phyloP scores from a whole-genome alignment of 2,888 invertebrate genomes.

The Heliothis peltigera region DNA sequence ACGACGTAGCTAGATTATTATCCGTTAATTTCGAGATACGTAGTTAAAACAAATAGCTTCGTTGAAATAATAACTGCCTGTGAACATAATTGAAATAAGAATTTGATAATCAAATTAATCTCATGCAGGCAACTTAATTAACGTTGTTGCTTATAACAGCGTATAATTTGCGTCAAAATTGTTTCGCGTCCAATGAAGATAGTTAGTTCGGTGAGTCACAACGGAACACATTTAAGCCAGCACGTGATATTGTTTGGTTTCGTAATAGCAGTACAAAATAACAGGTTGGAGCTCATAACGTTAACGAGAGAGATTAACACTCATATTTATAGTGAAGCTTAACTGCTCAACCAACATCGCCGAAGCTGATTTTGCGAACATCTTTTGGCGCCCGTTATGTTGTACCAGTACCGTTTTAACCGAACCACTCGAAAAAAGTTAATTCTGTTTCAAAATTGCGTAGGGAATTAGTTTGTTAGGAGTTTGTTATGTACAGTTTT shows the following conservation, averaged over 20 bases:
- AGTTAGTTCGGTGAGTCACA: conserved; percentile 79
- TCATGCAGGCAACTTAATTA: conserved; percentile 85
- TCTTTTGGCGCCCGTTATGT: conserved; percentile 56
- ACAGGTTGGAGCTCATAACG: conserved; percentile 79
- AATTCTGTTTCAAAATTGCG: conserved; percentile 46
- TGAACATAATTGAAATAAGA: conserved; percentile 86
- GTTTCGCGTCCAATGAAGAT: conserved; percentile 85
- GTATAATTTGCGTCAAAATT: conserved; percentile 88
- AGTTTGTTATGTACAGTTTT: conserved; percentile 43
- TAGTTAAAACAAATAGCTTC: conserved; percentile 77
- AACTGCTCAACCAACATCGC: conserved; percentile 41
- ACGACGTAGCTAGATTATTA: conserved; percentile 58
- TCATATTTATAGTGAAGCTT: conserved; percentile 66
- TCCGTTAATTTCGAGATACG: conserved; percentile 61
- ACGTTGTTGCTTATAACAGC: conserved; percentile 81
- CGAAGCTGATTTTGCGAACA: conserved; percentile 50
- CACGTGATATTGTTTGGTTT: conserved; percentile 87
- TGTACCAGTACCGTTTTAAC: conserved; percentile 57
- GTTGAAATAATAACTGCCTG: conserved; percentile 79
- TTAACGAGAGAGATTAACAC: conserved; percentile 81
- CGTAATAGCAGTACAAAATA: conserved; percentile 83
- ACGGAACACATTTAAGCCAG: conserved; percentile 68
- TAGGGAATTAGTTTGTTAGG: conserved; percentile 30
- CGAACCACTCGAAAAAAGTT: conserved; percentile 39
- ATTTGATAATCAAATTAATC: conserved; percentile 87